Conservation (phyloP, 2,888 invertebrate species). For the Allolobophora icterica region DNA sequence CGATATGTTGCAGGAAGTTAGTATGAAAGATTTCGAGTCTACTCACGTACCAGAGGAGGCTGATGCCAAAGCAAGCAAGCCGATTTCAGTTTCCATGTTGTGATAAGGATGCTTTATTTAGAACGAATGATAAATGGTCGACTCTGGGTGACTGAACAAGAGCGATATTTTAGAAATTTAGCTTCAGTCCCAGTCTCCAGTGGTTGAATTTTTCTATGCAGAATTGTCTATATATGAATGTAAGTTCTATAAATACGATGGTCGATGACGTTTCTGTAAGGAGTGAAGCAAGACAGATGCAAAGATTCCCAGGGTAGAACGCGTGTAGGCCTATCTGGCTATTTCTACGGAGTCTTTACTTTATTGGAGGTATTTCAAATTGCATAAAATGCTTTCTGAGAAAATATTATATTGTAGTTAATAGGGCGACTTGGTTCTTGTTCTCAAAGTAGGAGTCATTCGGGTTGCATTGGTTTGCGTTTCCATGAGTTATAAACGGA, state of each 20-base stretch:
- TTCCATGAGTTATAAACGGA: neutral
- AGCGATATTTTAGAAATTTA: neutral
- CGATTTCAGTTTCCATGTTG: neutral
- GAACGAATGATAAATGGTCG: slow-evolving; percentile 1
- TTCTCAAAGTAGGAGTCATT: neutral
- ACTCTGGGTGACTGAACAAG: neutral
- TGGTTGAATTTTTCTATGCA: neutral
- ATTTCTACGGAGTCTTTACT: too few species aligned
- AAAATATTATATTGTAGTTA: neutral
- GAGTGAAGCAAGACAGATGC: neutral
- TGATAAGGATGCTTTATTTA: neutral
- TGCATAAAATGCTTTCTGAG: neutral
- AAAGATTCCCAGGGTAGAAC: too few species aligned
- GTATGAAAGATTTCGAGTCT: neutral
- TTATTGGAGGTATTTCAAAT: too few species aligned
- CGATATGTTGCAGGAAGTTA: neutral
- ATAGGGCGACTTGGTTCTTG: neutral
- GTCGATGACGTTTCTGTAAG: neutral
- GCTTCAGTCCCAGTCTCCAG: neutral
- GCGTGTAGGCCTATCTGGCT: too few species aligned
- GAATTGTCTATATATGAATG: neutral
- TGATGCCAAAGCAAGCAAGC: neutral
- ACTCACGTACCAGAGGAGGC: neutral
- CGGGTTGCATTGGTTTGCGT: neutral
- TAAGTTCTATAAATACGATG: neutral